A percentile compares a stretch with the other conserved stretches of the same genome.
phyloP scores from a whole-genome alignment of 92 coral and sea anemone genomes.

The Nematostella vectensis region DNA sequence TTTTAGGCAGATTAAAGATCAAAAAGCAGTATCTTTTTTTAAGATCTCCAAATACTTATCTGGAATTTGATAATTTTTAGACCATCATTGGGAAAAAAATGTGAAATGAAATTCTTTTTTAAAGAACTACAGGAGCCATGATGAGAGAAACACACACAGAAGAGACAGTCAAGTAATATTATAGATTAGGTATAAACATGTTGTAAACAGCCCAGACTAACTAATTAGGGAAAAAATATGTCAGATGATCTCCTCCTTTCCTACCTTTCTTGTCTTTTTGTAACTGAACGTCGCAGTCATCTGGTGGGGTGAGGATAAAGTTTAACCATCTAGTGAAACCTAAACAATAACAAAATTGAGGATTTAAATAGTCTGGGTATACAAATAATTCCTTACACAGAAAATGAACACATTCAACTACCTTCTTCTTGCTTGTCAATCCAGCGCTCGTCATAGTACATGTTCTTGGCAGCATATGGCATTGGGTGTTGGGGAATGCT shows the following conservation, averaged over 20 bases:
- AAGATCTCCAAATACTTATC: too few species aligned
- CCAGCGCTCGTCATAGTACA: conserved; percentile 99
- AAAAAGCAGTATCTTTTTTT: too few species aligned
- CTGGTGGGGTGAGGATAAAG: conserved; percentile 88
- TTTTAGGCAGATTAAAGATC: background rate
- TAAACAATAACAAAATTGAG: conserved; percentile 2
- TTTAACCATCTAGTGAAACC: conserved; percentile 94
- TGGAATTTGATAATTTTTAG: too few species aligned
- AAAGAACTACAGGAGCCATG: too few species aligned
- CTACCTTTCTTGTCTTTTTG: conserved; percentile 7
- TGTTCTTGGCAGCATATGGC: conserved; percentile 97
- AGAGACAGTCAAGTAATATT: too few species aligned
- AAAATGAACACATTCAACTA: conserved; percentile 4
- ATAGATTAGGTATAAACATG: too few species aligned
- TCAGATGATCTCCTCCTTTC: too few species aligned
- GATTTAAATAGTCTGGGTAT: background rate
- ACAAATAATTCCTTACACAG: background rate
- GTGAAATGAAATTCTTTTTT: too few species aligned
- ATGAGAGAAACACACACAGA: too few species aligned
- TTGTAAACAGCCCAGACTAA: too few species aligned
- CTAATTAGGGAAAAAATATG: too few species aligned
- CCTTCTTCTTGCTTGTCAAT: conserved; percentile 94
- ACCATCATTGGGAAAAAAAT: too few species aligned
- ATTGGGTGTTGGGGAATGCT: conserved; percentile 93
- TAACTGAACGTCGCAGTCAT: conserved; percentile 39